phyloP scores from a whole-genome alignment of 1,140 invertebrate species.

The Magallana angulata region DNA sequence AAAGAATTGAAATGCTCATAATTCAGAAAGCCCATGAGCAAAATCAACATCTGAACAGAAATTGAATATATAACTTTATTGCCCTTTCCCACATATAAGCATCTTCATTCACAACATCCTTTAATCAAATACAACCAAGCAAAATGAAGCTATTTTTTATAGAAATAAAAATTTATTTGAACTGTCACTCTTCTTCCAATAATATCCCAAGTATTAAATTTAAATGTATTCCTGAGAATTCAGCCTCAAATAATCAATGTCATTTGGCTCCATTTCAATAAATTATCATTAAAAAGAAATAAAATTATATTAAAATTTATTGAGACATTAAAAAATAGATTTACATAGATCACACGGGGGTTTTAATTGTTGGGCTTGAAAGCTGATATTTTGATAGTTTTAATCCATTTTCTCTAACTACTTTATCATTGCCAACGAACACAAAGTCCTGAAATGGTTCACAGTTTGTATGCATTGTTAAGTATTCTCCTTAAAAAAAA shows the following conservation, averaged over 20 bases:
- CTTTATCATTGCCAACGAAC: conserved; percentile 11
- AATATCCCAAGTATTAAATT: not conserved
- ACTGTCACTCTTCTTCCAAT: not conserved
- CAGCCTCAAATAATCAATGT: conserved; percentile 10
- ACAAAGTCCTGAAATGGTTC: not conserved
- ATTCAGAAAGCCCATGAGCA: too few relatives aligned
- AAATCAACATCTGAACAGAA: too few relatives aligned
- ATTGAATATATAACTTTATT: too few relatives aligned
- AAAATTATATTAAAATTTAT: conserved; percentile 29
- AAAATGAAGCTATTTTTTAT: not conserved
- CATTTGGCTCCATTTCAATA: not conserved
- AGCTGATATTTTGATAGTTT: conserved; percentile 22
- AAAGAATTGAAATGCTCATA: too few relatives aligned
- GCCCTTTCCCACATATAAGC: too few relatives aligned
- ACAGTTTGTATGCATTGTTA: not conserved
- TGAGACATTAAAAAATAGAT: conserved; percentile 37
- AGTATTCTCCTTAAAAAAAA: not conserved
- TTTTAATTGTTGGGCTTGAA: conserved; percentile 5
- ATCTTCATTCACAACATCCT: not conserved
- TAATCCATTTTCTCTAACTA: conserved; percentile 1
- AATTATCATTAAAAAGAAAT: conserved; percentile 39
- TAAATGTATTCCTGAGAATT: not conserved
- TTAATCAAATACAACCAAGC: not conserved
- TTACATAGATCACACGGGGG: not conserved
- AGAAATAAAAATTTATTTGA: not conserved